Base-by-base conservation (phyloP, 2,797 vertebrate genomes). In the Dromococcyx pavoninus region DNA sequence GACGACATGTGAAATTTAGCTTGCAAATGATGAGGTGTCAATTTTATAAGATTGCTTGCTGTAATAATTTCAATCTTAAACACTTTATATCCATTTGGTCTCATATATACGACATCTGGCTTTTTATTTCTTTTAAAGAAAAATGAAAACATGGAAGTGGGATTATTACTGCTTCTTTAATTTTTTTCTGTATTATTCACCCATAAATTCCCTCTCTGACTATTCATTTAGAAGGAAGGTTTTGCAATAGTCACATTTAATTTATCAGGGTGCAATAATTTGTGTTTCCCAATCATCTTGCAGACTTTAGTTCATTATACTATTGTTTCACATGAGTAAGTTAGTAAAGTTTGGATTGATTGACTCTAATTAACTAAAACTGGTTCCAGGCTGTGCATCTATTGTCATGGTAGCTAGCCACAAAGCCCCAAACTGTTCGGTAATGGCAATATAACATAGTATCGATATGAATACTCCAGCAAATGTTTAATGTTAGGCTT, bases 351-450 rank as follows among this genome's bases (percentile, higher is more conserved):
- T 99, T 99, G 99, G 99, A 99, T 99, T 99, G 99, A 99, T 99
- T 99, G 99, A 99, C 99, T 99, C 99, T 99, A 99, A 99, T 99
- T 99, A 99, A 99, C 99, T 99, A 99, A 99, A 99, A 99, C 99
- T 99, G 99, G 99, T 99, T 99, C 99, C 99, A 98, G 99, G 99
- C 99, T 98, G 99, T 98, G 98, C 99, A 98, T 99, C 99, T 99
- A 99, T 99, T 99, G 99, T 99, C 99, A 99, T 99, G 99, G 99
- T 99, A 99, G 99, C 99, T 99, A 98, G 98, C 99, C 98, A 98
- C 99, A 99, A 99, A 99, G 97, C 97, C 97, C 98, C 97, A 98
- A 97, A 98, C 98, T 98, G 97, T 97, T 97, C 97, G 95, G 97
- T 96, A 96, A 97, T 97, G 96, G 98, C 96, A 97, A 97, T 97